These are phyloP conservation scores for Caerostris extrusa DNA, from an alignment of 1,140 invertebrate species.

Conservation along the genomic window DNA sequence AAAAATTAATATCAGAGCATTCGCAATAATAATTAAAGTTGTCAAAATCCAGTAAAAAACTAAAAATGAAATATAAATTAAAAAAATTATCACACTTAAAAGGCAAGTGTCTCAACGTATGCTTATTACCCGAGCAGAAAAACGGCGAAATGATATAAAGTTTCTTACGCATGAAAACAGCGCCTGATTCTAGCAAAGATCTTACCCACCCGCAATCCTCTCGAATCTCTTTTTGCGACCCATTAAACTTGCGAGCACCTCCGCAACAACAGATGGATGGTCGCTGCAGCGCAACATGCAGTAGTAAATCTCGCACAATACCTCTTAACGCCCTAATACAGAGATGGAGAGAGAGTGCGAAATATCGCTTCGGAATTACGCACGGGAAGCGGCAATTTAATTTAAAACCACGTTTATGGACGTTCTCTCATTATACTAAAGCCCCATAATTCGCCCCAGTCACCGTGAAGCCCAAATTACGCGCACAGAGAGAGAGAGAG, in stretches of 20 bases:
- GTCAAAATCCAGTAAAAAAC: too few relatives aligned
- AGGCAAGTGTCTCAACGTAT: too few relatives aligned
- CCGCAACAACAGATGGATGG: neutral
- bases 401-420: slow-evolving; percentile 67
- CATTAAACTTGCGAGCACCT: neutral
- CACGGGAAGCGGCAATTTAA: slow-evolving; percentile 54
- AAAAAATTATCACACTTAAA: too few relatives aligned
- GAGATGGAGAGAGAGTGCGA: slow-evolving; percentile 24
- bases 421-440: slow-evolving; percentile 55
- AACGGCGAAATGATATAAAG: too few relatives aligned
- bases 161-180: neutral
- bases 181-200: neutral
- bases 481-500: slow-evolving; percentile 10
- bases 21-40: too few relatives aligned
- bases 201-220: neutral
- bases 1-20: too few relatives aligned
- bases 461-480: slow-evolving; percentile 24
- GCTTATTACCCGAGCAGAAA: too few relatives aligned
- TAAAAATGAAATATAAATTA: too few relatives aligned
- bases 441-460: slow-evolving; percentile 46
- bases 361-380: slow-evolving; percentile 60
- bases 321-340: slow-evolving; percentile 59
- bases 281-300: slow-evolving; percentile 26
- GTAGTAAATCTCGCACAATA: slow-evolving; percentile 45
- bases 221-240: neutral